These are phyloP conservation scores for Mastacembelus armatus DNA, from an alignment of 2,797 vertebrate genomes.

Conservation along the genomic window DNA sequence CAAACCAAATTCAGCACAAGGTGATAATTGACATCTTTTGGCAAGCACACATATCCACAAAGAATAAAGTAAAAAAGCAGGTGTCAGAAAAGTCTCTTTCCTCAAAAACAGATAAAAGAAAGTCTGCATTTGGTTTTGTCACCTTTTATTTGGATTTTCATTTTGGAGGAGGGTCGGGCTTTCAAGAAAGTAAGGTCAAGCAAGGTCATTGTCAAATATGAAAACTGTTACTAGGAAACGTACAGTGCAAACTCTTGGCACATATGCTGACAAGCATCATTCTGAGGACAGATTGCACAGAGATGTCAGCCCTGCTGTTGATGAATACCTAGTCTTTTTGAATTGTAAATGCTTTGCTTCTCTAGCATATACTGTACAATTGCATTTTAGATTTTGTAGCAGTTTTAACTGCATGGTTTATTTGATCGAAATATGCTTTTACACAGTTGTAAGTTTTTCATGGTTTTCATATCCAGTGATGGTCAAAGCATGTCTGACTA, in stretches of 20 bases:
- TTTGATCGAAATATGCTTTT: neutral
- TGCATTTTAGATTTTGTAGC: too few relatives aligned
- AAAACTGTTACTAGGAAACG: neutral
- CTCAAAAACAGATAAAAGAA: too few relatives aligned
- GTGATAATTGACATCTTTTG: neutral
- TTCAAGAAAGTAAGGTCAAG: neutral
- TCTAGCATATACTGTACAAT: too few relatives aligned
- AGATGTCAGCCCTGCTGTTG: neutral
- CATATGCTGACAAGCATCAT: neutral
- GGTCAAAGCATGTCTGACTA: too few relatives aligned
- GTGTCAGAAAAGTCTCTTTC: too few relatives aligned
- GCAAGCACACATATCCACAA: neutral
- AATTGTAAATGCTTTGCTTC: neutral
- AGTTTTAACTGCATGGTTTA: too few relatives aligned
- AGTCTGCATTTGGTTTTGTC: too few relatives aligned
- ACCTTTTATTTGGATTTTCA: neutral
- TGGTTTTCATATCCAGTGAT: too few relatives aligned
- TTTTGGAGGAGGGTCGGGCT: neutral
- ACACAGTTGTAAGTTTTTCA: neutral
- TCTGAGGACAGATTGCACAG: neutral
- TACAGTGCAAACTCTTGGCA: neutral
- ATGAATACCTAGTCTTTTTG: neutral
- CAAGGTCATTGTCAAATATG: neutral
- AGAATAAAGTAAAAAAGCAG: too few relatives aligned
- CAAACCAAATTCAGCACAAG: neutral